phyloP scores from a whole-genome alignment of 2,797 vertebrate genomes.

The Nyctibius grandis region DNA sequence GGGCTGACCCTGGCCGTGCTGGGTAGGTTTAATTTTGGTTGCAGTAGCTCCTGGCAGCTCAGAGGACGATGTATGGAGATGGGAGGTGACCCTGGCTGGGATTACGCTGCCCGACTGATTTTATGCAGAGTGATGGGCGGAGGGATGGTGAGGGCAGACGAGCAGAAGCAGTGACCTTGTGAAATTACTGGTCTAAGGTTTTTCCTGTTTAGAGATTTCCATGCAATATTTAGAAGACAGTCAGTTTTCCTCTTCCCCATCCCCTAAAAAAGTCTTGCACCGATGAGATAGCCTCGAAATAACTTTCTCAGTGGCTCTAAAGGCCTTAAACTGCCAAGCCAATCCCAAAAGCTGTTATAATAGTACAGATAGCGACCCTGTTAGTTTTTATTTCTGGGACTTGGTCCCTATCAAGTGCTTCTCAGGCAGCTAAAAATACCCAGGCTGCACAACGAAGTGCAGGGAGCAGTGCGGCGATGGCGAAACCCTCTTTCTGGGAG shows the following conservation, averaged over 20 bases:
- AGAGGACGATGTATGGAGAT: not conserved
- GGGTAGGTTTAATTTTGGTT: rapidly evolving
- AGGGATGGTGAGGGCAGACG: rapidly evolving
- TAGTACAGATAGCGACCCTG: not conserved
- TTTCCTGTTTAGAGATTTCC: not conserved
- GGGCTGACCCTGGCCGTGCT: too few species aligned
- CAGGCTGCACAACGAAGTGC: not conserved
- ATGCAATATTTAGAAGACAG: not conserved
- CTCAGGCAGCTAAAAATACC: not conserved
- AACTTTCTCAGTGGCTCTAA: not conserved
- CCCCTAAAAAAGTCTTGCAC: not conserved
- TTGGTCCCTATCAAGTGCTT: not conserved
- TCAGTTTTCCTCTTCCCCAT: rapidly evolving
- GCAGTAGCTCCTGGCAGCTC: not conserved
- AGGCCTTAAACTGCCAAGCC: not conserved
- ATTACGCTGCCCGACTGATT: rapidly evolving
- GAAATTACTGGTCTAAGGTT: not conserved
- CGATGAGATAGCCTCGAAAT: not conserved
- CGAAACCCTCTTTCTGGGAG: not conserved
- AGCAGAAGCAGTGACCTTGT: not conserved
- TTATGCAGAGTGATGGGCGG: rapidly evolving
- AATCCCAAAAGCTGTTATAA: not conserved
- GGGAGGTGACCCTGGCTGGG: rapidly evolving
- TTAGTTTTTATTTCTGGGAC: not conserved
- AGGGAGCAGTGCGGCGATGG: rapidly evolving